Evolutionary conservation across 2,888 invertebrate genomes (phyloP), one percentile per base, ranked within the genome.

Genomic region (Nymphalis polychloros): DNA sequence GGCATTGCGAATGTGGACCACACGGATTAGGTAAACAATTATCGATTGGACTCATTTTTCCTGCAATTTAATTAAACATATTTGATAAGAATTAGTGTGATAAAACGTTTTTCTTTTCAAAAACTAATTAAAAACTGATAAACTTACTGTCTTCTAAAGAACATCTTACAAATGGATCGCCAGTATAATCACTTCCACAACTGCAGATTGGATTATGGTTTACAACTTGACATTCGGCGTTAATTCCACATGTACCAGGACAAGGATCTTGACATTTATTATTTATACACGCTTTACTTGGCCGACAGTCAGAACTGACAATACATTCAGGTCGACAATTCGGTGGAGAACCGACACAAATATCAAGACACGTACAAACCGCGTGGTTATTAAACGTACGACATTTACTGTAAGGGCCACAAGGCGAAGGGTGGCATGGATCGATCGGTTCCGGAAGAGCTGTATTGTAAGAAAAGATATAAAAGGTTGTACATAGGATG

Each of bases 141-240:
- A 79, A 92, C 94, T 94, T 94, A 95, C 95, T 93, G 88, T 94
- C 93, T 82, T 94, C 93, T 79, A 89, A 81, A 77, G 90, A 87
- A 87, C 97, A 97, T 86, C 95, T 94, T 76, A 94, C 93, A 80
- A 96, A 96, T 23, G 97, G 96, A 93, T 97, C 96, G 63, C 97
- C 97, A 48, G 94, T 93, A 78, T 94, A 95, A 67, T 94, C 94
- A 62, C 88, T 88, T 49, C 94, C 91, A 81, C 97, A 97, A 82
- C 95, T 95, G 86, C 97, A 97, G 78, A 96, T 94, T 5, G 96
- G 97, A 81, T 95, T 96, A 83, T 97, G 97, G 80, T 96, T 95
- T 60, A 96, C 94, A 63, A 96, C 96, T 90, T 95, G 95, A 82
- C 97, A 97, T 78, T 94, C 92, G 50, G 97, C 96, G 81, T 96